A percentile compares a stretch with the other conserved stretches of the same genome.
phyloP scores from a whole-genome alignment of 2,797 vertebrate species.

The Ciconia nigra region DNA sequence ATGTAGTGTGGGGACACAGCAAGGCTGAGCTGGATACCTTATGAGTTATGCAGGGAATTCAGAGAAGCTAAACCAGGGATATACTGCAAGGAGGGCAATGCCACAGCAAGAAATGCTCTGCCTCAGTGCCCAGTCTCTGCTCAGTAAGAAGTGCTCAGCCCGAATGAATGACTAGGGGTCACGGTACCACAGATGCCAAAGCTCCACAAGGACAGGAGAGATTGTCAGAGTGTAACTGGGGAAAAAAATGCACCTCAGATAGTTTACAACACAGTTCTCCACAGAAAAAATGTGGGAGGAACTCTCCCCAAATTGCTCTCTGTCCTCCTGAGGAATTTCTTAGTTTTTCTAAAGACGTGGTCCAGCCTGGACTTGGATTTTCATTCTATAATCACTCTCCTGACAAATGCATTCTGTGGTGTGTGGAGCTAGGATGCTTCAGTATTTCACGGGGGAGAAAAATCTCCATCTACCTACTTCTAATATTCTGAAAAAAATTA shows the following conservation, averaged over 20 bases:
- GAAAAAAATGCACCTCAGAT: background rate
- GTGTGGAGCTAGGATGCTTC: background rate
- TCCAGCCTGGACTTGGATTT: background rate
- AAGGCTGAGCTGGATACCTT: background rate
- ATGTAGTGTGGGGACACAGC: background rate
- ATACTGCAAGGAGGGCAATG: background rate
- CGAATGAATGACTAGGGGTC: background rate
- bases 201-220: background rate
- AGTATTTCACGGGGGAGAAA: background rate
- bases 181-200: background rate
- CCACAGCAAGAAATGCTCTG: background rate
- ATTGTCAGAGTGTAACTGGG: accelerated
- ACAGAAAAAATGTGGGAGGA: background rate
- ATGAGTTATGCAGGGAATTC: background rate
- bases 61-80: background rate
- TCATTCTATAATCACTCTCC: background rate
- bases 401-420: background rate
- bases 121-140: background rate
- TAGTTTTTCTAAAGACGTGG: background rate
- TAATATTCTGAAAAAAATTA: background rate
- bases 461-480: background rate
- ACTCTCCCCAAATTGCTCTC: background rate
- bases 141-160: background rate
- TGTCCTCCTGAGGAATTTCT: background rate
- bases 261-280: background rate